Conservation (phyloP, 2,113 vertebrate species). For the Microtus oregoni region DNA sequence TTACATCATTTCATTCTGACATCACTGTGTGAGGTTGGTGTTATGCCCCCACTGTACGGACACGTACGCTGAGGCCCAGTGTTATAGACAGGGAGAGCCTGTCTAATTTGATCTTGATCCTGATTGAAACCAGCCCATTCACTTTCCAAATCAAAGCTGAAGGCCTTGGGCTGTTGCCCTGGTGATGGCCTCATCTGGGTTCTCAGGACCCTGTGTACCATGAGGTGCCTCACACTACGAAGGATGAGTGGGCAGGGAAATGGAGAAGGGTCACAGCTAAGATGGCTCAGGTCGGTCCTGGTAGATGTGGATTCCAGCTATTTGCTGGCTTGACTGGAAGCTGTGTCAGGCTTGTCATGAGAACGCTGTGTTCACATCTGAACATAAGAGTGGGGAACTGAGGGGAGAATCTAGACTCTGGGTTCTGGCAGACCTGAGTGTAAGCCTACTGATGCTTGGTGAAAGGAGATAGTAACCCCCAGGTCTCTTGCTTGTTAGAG, state of each 20-base stretch:
- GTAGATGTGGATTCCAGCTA: not conserved
- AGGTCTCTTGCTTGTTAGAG: not conserved
- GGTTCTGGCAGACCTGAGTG: not conserved
- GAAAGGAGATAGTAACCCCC: not conserved
- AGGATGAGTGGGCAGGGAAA: not conserved
- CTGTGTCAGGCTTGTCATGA: too few relatives aligned
- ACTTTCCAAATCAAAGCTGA: not conserved
- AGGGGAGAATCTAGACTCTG: not conserved
- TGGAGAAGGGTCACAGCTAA: not conserved
- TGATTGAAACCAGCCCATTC: slow-evolving; percentile 19
- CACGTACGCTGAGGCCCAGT: not conserved
- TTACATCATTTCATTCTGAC: not conserved
- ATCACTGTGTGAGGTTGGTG: not conserved
- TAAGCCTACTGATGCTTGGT: not conserved
- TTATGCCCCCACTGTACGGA: accelerated
- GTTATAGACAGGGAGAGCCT: not conserved
- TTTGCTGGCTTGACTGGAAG: not conserved
- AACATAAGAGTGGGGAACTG: not conserved
- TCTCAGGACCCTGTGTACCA: not conserved
- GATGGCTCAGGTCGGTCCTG: not conserved
- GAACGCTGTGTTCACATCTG: too few relatives aligned
- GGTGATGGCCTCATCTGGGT: not conserved
- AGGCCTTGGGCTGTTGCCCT: not conserved
- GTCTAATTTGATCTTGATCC: not conserved
- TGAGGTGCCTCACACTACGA: not conserved